A percentile compares a stretch with the other conserved stretches of the same genome.
These are phyloP conservation scores for Craniophora ligustri DNA, from an alignment of 2,888 invertebrate species.

Conservation along the genomic window DNA sequence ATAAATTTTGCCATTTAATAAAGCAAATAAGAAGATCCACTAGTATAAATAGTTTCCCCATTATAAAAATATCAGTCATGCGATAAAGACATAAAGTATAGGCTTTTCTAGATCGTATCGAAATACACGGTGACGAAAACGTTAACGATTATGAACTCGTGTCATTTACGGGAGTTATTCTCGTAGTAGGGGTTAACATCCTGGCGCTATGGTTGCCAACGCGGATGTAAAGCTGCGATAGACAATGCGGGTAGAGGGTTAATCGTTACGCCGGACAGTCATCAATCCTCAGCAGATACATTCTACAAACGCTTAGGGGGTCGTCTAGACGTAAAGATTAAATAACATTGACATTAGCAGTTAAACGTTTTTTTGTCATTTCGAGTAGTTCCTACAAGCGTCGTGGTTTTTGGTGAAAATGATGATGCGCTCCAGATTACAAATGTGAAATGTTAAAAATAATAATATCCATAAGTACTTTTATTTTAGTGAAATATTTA, in stretches of 20 bases:
- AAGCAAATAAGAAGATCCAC: not conserved
- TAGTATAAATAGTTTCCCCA: not conserved
- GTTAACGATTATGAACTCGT: constrained; percentile 36
- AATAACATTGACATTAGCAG: constrained; percentile 34
- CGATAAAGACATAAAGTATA: not conserved
- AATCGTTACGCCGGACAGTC: constrained; percentile 27
- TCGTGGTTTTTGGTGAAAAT: constrained; percentile 9
- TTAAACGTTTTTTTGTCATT: constrained; percentile 45
- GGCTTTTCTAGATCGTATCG: constrained; percentile 1
- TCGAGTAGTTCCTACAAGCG: constrained; percentile 16
- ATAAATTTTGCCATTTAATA: not conserved
- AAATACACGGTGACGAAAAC: constrained; percentile 19
- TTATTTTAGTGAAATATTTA: too few relatives aligned
- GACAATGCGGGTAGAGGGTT: constrained; percentile 58
- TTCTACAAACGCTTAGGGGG: constrained; percentile 43
- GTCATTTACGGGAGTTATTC: constrained; percentile 56
- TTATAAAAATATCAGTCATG: not conserved
- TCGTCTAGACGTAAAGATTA: constrained; percentile 12
- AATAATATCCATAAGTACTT: too few relatives aligned
- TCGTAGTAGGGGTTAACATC: constrained; percentile 58
- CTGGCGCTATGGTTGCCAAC: constrained; percentile 65
- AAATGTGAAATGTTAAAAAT: not conserved
- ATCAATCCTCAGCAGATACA: constrained; percentile 45
- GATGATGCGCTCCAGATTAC: constrained; percentile 16
- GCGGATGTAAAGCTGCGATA: constrained; percentile 66